Conservation (phyloP, 2,797 vertebrate genomes). For the Otolemur crassicaudatus region DNA sequence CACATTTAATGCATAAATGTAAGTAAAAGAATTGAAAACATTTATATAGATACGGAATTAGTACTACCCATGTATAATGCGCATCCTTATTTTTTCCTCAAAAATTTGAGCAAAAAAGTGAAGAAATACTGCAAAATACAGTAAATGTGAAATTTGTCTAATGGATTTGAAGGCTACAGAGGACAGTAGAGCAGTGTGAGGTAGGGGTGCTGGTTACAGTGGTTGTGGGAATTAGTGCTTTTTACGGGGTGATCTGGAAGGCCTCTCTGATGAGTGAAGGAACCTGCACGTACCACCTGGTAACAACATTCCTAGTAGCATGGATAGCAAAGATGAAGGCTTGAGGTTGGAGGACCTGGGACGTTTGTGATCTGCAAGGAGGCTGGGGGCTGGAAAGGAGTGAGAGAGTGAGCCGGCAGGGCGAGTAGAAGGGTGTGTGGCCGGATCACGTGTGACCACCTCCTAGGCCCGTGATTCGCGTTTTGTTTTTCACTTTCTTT, state of each 20-base stretch:
- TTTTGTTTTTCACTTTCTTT: background rate
- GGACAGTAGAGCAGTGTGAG: background rate
- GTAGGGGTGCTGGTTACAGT: background rate
- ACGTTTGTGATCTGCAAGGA: too few species aligned
- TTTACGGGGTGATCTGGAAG: background rate
- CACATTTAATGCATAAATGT: too few species aligned
- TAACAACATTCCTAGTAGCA: background rate
- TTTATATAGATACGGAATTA: too few species aligned
- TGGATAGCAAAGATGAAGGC: background rate
- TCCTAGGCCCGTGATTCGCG: background rate
- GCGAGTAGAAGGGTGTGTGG: background rate
- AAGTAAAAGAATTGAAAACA: too few species aligned
- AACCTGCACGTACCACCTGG: background rate
- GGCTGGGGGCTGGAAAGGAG: background rate
- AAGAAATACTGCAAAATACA: too few species aligned
- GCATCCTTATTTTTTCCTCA: too few species aligned
- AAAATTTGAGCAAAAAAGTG: too few species aligned
- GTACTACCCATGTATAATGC: too few species aligned
- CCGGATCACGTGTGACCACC: background rate
- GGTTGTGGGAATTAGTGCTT: background rate
- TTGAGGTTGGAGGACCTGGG: background rate
- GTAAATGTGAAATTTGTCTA: background rate
- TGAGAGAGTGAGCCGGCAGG: background rate
- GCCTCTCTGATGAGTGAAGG: background rate
- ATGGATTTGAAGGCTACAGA: background rate